These are phyloP conservation scores for Ecdyonurus torrentis DNA, from an alignment of 2,888 invertebrate species.

Conservation along the genomic window DNA sequence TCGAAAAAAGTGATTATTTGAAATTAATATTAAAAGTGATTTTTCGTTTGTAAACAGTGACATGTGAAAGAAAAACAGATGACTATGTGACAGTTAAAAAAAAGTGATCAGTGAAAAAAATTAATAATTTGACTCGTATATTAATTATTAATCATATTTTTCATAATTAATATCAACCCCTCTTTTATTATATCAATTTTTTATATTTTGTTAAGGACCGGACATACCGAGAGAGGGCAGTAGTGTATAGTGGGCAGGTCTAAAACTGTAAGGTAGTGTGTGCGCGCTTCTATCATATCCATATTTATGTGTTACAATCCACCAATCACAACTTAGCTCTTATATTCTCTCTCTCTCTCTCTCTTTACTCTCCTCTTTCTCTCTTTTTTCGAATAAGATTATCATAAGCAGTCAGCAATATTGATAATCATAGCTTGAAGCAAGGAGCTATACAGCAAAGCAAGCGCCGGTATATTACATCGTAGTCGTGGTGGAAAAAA, in stretches of 20 bases:
- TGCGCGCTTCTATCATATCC: conserved; percentile 6
- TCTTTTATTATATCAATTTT: neutral
- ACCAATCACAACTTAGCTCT: conserved; percentile 2
- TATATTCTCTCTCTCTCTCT: neutral
- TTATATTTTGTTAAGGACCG: neutral
- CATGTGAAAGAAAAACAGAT: too few species aligned
- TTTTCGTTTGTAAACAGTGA: too few species aligned
- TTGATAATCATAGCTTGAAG: conserved; percentile 5
- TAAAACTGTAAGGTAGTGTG: neutral
- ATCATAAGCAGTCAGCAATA: conserved; percentile 7
- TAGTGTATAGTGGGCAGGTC: conserved; percentile 3
- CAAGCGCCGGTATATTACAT: neutral
- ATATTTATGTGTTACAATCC: neutral
- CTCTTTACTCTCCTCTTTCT: neutral
- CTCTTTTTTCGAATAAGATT: conserved; percentile 2
- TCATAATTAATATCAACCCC: neutral
- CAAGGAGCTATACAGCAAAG: too few species aligned
- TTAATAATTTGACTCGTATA: too few species aligned
- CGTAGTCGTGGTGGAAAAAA: too few species aligned
- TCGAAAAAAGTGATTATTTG: too few species aligned
- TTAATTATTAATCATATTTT: too few species aligned
- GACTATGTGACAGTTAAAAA: too few species aligned
- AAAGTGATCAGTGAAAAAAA: too few species aligned
- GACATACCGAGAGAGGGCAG: neutral
- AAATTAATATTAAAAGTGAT: too few species aligned